Evolutionary conservation across 2,888 invertebrate genomes (phyloP), one percentile per base, ranked within the genome.

Genomic region (Spisula subtruncata): DNA sequence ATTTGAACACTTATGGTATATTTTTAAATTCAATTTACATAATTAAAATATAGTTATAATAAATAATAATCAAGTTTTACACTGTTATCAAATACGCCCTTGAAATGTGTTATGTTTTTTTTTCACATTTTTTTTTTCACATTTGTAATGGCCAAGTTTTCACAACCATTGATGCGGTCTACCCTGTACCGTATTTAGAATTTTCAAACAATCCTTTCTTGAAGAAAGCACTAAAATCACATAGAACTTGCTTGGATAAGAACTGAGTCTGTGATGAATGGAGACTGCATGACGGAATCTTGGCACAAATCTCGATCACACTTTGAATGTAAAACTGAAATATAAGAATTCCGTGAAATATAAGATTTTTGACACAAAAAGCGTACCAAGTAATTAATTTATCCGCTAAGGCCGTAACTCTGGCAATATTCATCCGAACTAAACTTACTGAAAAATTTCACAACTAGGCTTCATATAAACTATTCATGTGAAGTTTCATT

Each of bases 141-240:
- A n/a, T 66, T 25, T 66, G 25, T 12, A 25, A 66, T 66, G 12
- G 35, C 32, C 16, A 14, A 32, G 41, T 18, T 35, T 18, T 32
- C 75, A 75, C 75, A 75, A 75, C 75, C 32, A 32, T 71, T n/a
- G 0, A 75, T n/a, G n/a, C n/a, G n/a, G n/a, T 75, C 75, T 90
- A 95, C 6, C 94, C 91, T 41, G 95, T 95, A 14, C 95, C 94
- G 87, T 96, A 94, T 82, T 95, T 96, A 8, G 95, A 86, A 35
- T 94, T 94, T 92, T 96, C 96, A 93, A 96, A 96, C 29, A 96
- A 89, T 1, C 96, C 96, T 91, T 95, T 95, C 84, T 94, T 95
- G 93, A 96, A 96, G 93, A 96, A 96, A 0, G 95, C 93, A 80
- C 96, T 95, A 94, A 96, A 96, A 16, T 96, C 95, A 91, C 95